Base-by-base conservation (phyloP, 2,113 vertebrate species). In the Hippocampus mohnikei region DNA sequence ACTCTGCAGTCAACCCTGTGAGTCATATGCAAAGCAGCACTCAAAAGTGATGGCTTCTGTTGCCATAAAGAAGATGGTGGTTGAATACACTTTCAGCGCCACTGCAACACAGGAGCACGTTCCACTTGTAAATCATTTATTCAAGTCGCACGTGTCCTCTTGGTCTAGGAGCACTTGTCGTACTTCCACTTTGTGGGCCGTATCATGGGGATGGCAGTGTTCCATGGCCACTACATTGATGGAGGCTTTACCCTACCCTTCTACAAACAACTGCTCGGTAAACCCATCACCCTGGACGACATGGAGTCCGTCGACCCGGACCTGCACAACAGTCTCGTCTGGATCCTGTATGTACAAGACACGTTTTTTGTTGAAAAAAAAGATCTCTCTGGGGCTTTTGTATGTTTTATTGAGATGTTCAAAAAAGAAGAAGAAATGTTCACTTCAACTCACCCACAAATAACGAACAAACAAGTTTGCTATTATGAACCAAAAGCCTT, bases 141-240 rank as follows among this genome's bases (percentile, higher is more conserved):
- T 78, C 1, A 84, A 69, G 2, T 11, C 50, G 42, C 74, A 2
- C 67, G 64, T 62, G 12, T 71, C 61, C 69, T 50, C 72, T 77
- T 85, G 41, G 52, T 55, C n/a, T 77, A 98, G 97, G 96, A 99
- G 81, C 96, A 98, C 81, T 89, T 98, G 84, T 99, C 97, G 0
- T 99, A 99, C 84, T 98, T 99, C 89, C 97, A 99, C 86, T 98
- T 99, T 8, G 97, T 99, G 74, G 97, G 97, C 5, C 91, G 96
- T 56, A 98, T 99, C 81, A 99, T 99, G 97, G 97, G 97, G 20
- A 98, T 99, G 97, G 96, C 96, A 1, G 97, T 99, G 79, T 99
- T 99, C 86, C 97, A 99, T 0, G 96, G 97, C 68, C 97, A 99
- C 92, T 99, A 98, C 84, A 99, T 99, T 0, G 96, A 99, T 2